phyloP scores from a whole-genome alignment of 1,140 invertebrate species.

The Capitella teleta region DNA sequence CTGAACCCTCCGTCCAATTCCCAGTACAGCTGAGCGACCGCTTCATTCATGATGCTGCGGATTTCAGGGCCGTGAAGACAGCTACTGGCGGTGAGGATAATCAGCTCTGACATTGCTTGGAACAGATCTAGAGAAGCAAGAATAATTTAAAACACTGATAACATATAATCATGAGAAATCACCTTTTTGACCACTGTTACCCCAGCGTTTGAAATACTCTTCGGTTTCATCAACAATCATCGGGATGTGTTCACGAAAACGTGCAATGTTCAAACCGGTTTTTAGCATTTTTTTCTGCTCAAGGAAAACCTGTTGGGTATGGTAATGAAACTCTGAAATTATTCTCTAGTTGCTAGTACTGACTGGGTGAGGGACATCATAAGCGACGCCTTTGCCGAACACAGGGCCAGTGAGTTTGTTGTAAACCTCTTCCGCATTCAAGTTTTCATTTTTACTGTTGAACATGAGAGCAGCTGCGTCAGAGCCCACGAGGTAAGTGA shows the following conservation, averaged over 20 bases:
- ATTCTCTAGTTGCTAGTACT: slow-evolving; percentile 5
- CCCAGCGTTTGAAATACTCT: slow-evolving; percentile 29
- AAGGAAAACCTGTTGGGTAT: slow-evolving; percentile 23
- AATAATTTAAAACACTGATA: not conserved
- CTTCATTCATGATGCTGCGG: slow-evolving; percentile 21
- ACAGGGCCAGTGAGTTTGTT: slow-evolving; percentile 27
- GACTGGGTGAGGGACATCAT: slow-evolving; percentile 29
- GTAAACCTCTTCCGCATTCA: slow-evolving; percentile 36
- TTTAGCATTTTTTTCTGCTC: slow-evolving; percentile 36
- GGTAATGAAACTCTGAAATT: not conserved
- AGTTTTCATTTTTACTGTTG: slow-evolving; percentile 32
- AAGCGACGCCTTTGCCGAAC: slow-evolving; percentile 32
- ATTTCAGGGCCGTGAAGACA: slow-evolving; percentile 32
- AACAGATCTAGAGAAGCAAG: slow-evolving; percentile 23
- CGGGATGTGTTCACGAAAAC: slow-evolving; percentile 22
- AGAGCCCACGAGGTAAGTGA: slow-evolving; percentile 30
- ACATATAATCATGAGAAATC: not conserved
- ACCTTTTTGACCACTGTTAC: slow-evolving; percentile 19
- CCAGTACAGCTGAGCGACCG: slow-evolving; percentile 24
- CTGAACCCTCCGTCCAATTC: slow-evolving; percentile 30
- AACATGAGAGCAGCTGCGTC: slow-evolving; percentile 26
- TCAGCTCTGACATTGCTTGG: slow-evolving; percentile 25
- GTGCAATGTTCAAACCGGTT: slow-evolving; percentile 26
- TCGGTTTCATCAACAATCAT: slow-evolving; percentile 25
- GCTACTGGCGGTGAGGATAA: slow-evolving; percentile 29